Percentiles rank a stretch among this genome's conserved stretches.
Conservation (phyloP, 2,888 invertebrate genomes). For the Ochlodes sylvanus region DNA sequence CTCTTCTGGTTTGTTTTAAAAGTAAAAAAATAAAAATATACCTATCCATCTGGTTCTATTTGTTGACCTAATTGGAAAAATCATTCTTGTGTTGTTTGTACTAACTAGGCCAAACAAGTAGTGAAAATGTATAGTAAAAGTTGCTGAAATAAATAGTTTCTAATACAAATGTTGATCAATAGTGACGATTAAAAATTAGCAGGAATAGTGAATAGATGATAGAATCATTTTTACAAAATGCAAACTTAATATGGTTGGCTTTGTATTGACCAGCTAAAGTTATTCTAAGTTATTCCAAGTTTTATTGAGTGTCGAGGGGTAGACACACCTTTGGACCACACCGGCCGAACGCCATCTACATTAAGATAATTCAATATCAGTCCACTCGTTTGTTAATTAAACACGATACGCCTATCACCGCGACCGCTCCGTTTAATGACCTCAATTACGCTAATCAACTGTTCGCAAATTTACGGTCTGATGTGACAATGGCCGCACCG, state of each 20-base stretch:
- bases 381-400: conserved; percentile 82
- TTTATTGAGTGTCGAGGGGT: background rate
- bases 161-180: background rate
- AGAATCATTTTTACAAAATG: too few species aligned
- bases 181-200: background rate
- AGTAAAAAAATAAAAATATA: background rate
- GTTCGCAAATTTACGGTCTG: conserved; percentile 69
- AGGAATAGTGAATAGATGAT: too few species aligned
- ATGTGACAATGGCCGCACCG: conserved; percentile 42
- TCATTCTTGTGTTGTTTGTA: background rate
- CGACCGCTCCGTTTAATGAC: conserved; percentile 76
- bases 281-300: background rate
- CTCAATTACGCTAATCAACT: conserved; percentile 80
- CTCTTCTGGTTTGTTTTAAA: background rate
- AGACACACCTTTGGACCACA: conserved; percentile 17
- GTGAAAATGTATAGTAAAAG: too few species aligned
- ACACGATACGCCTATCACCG: conserved; percentile 75
- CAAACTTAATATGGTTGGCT: background rate
- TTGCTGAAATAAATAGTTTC: background rate
- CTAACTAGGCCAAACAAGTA: too few species aligned
- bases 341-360: conserved; percentile 58
- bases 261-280: background rate
- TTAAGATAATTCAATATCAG: conserved; percentile 75
- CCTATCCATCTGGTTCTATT: background rate
- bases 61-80: background rate